phyloP scores from a whole-genome alignment of 2,888 invertebrate species.

The Neoaliturus tenellus region DNA sequence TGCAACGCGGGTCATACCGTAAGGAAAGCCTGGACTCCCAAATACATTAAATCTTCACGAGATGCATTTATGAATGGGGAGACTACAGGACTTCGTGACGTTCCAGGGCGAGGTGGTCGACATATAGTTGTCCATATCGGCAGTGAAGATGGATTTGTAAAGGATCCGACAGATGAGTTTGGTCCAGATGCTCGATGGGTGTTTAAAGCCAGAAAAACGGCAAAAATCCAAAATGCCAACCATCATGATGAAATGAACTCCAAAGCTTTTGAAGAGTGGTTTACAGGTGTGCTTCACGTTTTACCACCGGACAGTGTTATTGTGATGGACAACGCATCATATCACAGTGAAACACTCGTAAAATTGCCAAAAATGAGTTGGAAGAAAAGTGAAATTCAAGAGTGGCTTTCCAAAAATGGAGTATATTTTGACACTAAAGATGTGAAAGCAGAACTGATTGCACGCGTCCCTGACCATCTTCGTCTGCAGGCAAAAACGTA shows the following conservation, averaged over 20 bases:
- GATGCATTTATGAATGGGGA: background rate
- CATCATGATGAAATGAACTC: slow-evolving; percentile 1
- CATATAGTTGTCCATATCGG: background rate
- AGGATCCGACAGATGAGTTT: background rate
- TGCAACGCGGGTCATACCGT: background rate
- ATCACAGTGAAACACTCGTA: background rate
- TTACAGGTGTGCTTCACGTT: background rate
- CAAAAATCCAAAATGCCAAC: background rate
- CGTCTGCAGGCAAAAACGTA: background rate
- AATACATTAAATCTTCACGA: background rate
- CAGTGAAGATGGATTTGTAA: background rate
- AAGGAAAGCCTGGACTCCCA: background rate
- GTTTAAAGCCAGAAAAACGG: background rate
- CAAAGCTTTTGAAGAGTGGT: background rate
- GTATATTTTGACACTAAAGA: background rate
- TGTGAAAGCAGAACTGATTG: no score
- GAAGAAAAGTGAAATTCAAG: background rate
- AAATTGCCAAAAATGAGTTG: background rate
- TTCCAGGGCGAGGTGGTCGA: background rate
- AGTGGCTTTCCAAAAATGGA: background rate
- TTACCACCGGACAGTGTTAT: background rate
- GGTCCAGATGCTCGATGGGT: background rate
- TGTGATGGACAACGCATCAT: background rate
- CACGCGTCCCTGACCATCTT: background rate
- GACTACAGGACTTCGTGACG: background rate